These are phyloP conservation scores for Perdita meconis DNA, from an alignment of 2,888 invertebrate genomes.

Conservation along the genomic window DNA sequence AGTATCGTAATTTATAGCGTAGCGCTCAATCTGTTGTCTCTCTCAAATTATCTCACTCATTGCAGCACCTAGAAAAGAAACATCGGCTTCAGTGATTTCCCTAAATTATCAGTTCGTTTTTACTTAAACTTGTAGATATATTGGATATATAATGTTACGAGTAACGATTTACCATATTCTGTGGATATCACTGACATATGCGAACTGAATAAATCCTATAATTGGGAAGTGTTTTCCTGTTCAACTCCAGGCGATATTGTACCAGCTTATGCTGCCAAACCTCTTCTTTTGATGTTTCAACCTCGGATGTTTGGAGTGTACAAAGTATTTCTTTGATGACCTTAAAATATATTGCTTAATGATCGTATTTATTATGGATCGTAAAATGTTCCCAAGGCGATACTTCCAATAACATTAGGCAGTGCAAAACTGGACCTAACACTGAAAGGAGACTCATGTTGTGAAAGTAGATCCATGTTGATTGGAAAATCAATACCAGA, in stretches of 20 bases:
- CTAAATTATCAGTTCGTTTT: too few species aligned
- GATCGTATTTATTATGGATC: not conserved
- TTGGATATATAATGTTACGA: slow-evolving; percentile 83
- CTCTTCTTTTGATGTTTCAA: slow-evolving; percentile 83
- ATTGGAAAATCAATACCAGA: slow-evolving; percentile 32
- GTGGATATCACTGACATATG: slow-evolving; percentile 73
- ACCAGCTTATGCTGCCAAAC: slow-evolving; percentile 68
- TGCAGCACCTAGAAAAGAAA: too few species aligned
- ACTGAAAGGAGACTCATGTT: slow-evolving; percentile 48
- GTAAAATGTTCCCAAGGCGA: slow-evolving; percentile 31
- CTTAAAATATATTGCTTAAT: not conserved
- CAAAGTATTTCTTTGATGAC: slow-evolving; percentile 69
- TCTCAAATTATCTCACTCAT: too few species aligned
- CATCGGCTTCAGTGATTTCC: too few species aligned
- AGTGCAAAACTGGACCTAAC: slow-evolving; percentile 40
- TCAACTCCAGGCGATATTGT: slow-evolving; percentile 78
- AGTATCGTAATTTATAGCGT: too few species aligned
- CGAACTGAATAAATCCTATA: slow-evolving; percentile 75
- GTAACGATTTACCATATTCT: slow-evolving; percentile 71
- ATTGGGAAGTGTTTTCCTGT: slow-evolving; percentile 80
- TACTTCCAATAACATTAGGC: slow-evolving; percentile 51
- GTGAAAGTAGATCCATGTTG: slow-evolving; percentile 3
- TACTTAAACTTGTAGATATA: slow-evolving; percentile 78
- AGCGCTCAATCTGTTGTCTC: too few species aligned
- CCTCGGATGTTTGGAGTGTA: slow-evolving; percentile 81